Percentiles rank a stretch among this genome's conserved stretches.
These are phyloP conservation scores for Aplodontia rufa DNA, from an alignment of 2,113 vertebrate genomes.

Conservation along the genomic window DNA sequence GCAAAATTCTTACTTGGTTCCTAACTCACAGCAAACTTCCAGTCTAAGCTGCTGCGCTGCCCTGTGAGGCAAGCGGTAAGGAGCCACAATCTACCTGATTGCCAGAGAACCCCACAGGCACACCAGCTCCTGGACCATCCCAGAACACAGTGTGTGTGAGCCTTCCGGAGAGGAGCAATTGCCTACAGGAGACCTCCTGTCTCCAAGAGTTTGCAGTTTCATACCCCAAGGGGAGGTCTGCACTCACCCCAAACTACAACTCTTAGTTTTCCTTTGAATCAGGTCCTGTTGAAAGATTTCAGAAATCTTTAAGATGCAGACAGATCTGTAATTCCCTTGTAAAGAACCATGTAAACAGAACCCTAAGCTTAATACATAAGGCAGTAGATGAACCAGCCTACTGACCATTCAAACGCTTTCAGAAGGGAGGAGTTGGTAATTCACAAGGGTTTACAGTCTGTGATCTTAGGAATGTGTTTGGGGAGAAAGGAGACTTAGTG, in stretches of 20 bases:
- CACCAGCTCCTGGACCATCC: accelerated
- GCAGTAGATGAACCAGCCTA: neutral
- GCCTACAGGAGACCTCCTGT: neutral
- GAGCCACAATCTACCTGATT: neutral
- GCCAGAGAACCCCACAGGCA: neutral
- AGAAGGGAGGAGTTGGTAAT: neutral
- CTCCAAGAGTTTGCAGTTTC: neutral
- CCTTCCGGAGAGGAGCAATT: neutral
- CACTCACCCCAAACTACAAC: neutral
- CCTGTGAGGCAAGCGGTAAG: neutral
- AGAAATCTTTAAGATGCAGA: neutral
- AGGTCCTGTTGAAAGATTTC: neutral
- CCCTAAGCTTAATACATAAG: neutral
- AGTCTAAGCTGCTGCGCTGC: neutral
- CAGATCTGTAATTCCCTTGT: neutral
- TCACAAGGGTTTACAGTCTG: neutral
- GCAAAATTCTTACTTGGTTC: neutral
- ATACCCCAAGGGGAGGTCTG: neutral
- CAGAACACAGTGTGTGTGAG: neutral
- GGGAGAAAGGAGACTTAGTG: neutral
- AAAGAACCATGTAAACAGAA: neutral
- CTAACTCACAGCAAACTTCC: neutral
- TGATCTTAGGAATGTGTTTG: neutral
- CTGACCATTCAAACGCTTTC: neutral
- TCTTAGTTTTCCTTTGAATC: neutral